Conservation (phyloP, 2,797 vertebrate genomes). For the Malacoraja senta region DNA sequence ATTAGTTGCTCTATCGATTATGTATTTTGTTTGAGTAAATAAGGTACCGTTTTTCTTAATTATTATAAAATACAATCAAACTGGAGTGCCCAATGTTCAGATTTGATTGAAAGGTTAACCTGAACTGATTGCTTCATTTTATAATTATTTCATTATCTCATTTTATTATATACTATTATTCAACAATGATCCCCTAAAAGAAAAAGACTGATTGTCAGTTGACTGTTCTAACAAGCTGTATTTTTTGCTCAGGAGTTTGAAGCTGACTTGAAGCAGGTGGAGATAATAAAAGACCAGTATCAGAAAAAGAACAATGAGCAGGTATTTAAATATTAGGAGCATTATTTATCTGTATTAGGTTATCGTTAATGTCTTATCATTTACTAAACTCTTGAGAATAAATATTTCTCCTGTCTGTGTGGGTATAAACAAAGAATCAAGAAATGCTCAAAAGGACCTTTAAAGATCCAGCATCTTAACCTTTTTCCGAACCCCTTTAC, state of each 20-base stretch:
- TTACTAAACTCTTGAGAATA: background rate
- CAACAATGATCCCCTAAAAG: background rate
- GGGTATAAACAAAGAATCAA: background rate
- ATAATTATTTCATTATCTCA: background rate
- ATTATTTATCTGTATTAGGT: background rate
- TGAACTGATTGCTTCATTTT: background rate
- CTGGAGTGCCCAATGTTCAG: background rate
- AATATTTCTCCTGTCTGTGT: background rate
- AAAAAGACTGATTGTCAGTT: background rate
- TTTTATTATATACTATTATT: background rate
- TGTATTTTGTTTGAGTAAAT: background rate
- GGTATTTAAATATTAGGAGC: conserved; percentile 38
- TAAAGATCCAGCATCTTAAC: no score
- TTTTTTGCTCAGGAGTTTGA: conserved; percentile 55
- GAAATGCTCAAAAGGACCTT: background rate
- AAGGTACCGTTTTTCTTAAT: background rate
- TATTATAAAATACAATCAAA: background rate
- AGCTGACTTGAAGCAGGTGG: conserved; percentile 53
- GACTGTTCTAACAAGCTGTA: background rate
- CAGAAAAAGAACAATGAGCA: conserved; percentile 58
- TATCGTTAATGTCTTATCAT: background rate
- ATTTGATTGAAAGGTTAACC: background rate
- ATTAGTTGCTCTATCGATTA: background rate
- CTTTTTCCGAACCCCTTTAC: no score
- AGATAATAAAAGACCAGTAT: conserved; percentile 54